phyloP scores from a whole-genome alignment of 2,888 invertebrate species.

The Rambutsinella grinnellia region DNA sequence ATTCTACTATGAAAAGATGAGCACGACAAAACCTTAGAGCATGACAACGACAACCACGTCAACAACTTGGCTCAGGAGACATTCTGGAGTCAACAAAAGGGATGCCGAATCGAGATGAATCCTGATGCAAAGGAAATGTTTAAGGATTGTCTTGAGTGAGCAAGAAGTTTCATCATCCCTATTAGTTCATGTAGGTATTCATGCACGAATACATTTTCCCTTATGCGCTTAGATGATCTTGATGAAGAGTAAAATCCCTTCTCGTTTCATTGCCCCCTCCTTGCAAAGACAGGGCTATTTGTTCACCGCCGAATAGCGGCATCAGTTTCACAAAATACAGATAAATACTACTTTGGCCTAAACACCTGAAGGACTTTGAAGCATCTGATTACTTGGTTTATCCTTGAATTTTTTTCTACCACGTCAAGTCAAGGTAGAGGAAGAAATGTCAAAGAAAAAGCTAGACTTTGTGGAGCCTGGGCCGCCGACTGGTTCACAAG shows the following conservation, averaged over 20 bases:
- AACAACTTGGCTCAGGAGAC: slow-evolving; percentile 54
- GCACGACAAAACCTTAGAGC: slow-evolving; percentile 12
- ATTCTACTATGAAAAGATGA: too few species aligned
- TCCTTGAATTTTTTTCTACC: too few species aligned
- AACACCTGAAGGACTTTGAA: neutral
- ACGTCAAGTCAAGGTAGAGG: slow-evolving; percentile 27
- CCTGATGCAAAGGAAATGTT: slow-evolving; percentile 1
- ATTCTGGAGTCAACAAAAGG: slow-evolving; percentile 44
- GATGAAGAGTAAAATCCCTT: slow-evolving; percentile 21
- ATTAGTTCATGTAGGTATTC: too few species aligned
- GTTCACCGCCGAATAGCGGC: slow-evolving; percentile 11
- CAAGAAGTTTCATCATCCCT: slow-evolving; percentile 31
- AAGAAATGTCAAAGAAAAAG: slow-evolving; percentile 53
- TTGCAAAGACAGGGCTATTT: slow-evolving; percentile 28
- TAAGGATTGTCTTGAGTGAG: slow-evolving; percentile 19
- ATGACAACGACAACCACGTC: slow-evolving; percentile 39
- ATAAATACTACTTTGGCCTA: neutral
- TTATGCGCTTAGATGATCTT: slow-evolving; percentile 22
- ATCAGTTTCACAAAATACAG: neutral
- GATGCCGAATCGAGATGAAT: slow-evolving; percentile 27
- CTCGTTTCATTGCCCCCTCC: slow-evolving; percentile 2
- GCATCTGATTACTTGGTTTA: neutral
- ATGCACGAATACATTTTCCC: slow-evolving; percentile 18
- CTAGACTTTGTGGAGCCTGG: slow-evolving; percentile 54
- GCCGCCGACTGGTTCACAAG: neutral